Base-by-base conservation (phyloP, 2,797 vertebrate species). In the Tenualosa thibaudeaui region DNA sequence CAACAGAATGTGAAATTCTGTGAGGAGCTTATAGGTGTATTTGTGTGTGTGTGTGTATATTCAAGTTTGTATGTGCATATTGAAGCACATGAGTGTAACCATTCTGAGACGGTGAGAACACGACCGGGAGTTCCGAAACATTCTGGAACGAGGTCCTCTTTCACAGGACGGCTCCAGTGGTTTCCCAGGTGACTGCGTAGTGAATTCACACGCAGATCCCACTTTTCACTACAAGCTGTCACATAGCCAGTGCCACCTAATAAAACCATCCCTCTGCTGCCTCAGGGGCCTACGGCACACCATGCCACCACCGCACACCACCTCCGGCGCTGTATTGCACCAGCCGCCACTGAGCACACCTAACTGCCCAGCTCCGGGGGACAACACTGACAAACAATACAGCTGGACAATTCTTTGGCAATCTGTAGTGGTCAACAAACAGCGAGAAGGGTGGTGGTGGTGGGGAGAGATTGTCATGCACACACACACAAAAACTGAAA, bases 151-250 rank as follows among this genome's bases (percentile, higher is more conserved):
- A n/a, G 82, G 84, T 81, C 86, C 83, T 60, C 17, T 89, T 91
- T 89, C 84, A 86, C 84, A 91, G 46, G 84, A 65, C 54, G 82
- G 83, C 87, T 88, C 43, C 81, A 68, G 85, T 75, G 81, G 87
- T 85, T 89, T 88, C 88, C 86, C 90, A 92, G 90, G 90, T 91
- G 86, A 88, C 84, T 86, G 88, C 78, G 83, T 87, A 86, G 85
- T 58, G 84, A 84, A 68, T 93, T 94, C 90, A 90, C 87, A 93
- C 87, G 50, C 82, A 5, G 0, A 60, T 88, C 87, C 84, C 24
- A 91, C 82, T 90, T 93, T 91, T 93, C 92, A 91, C 91, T 91
- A 91, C 92, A 92, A 83, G 89, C 62, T 17, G 86, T 86, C 91
- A 93, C 81, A 87, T 85, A 81, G 88, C 88, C 85, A 68, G 86